These are phyloP conservation scores for Leptura quadrifasciata DNA, from an alignment of 2,888 invertebrate genomes.

Conservation along the genomic window DNA sequence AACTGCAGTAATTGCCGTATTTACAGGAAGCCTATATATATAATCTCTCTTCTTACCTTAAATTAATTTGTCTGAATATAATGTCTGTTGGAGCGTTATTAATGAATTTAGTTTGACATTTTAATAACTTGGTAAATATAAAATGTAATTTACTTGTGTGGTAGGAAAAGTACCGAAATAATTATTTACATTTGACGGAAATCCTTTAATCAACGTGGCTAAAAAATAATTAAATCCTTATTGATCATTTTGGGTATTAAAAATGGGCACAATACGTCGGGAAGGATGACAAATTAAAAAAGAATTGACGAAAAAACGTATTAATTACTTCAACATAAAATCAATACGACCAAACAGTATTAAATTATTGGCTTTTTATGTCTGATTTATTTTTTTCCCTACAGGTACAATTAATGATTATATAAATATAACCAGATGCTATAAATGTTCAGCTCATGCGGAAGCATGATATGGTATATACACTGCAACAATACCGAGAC, in stretches of 20 bases:
- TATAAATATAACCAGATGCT: too few relatives aligned
- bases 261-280: background rate
- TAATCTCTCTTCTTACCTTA: background rate
- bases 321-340: background rate
- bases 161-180: background rate
- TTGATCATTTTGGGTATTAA: background rate
- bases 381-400: too few relatives aligned
- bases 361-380: background rate
- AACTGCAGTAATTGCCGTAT: background rate
- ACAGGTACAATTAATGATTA: too few relatives aligned
- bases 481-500: too few relatives aligned
- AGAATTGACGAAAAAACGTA: background rate
- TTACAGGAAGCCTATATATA: background rate
- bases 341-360: background rate
- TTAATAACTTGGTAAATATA: conserved; percentile 3
- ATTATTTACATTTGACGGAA: background rate
- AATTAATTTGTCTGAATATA: background rate
- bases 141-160: conserved; percentile 7
- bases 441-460: too few relatives aligned
- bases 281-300: background rate
- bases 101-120: background rate
- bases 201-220: background rate
- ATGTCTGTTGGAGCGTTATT: background rate
- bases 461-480: too few relatives aligned
- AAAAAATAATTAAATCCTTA: conserved; percentile 7